Base-by-base conservation (phyloP, 2,797 vertebrate species). In the Myripristis jacobus region DNA sequence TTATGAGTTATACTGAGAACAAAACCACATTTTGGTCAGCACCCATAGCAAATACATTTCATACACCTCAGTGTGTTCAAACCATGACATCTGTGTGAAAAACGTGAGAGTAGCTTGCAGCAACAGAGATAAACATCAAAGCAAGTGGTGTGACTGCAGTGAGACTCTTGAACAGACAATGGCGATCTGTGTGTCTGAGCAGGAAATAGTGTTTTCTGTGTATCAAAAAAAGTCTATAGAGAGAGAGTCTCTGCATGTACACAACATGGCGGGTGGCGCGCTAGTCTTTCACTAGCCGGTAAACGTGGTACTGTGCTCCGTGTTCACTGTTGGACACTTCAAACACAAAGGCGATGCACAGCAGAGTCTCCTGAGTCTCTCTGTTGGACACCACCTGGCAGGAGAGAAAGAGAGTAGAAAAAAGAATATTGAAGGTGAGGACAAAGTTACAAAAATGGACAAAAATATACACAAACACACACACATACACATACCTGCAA, bases 321-420 rank as follows among this genome's bases (percentile, higher is more conserved):
- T 98, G 97, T 86, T 98, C 97, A 0, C 96, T 98, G 61, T 96
- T 97, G 74, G 97, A 98, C 76, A 98, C 96, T 89, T 98, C 96
- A 6, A 98, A 98, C 80, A 98, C 97, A 19, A 98, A 98, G 72
- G 97, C 96, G 38, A 98, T 97, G 92, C 97, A 97, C 47, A 98
- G 95, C 91, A 98, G 89, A 83, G 96, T 98, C 92, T 98, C 97
- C 93, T 98, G 96, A 78, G 96, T 98, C 90, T 98, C 97, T 91
- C 96, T 94, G 94, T 96, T 97, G 0, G 97, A 97, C 87, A 98
- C 96, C 87, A 98, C 97, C 97, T 98, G n/a, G 31, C 13, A 79
- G 81, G 36, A 56, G 16, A 79, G 15, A 38, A 21, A 10, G 52
- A 53, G 50, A 47, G 31, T 9, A n/a, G 9, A 54, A 12, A 2